Base-by-base conservation (phyloP, 2,113 vertebrate species). In the Puma concolor region DNA sequence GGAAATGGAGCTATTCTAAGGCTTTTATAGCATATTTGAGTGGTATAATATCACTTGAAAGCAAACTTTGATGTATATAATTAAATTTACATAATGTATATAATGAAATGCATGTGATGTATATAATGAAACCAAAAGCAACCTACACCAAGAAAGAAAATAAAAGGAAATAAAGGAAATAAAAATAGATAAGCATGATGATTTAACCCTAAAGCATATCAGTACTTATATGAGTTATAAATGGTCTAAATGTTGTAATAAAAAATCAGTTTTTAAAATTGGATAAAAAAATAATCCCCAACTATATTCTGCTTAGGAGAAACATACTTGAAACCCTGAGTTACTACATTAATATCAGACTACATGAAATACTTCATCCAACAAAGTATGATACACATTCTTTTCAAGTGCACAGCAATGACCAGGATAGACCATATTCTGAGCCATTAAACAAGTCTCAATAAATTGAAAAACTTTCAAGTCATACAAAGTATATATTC, bases 391-490 rank as follows among this genome's bases (percentile, higher is more conserved):
- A 41, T 17, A 83, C 50, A 66, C 50, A 44, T 79, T 90, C 36
- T 92, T 92, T 82, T 66, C 71, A 71, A 64, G 21, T 54, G 29
- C 33, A 63, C 5, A 57, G 57, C 48, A 33, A 83, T 67, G 84
- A 83, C 50, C 33, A 89, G 57, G 25, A 33, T 60, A 86, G 60
- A 19, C n/a, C 21, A 54, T 94, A 71, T 90, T 86, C 52, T 66
- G 7, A 5, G 17, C 67, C 48, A 38, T 76, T 60, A 81, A 88
- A 92, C 67, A 83, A 50, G 7, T 76, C 82, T 74, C 33, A 94
- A 41, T 96, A 79, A 87, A 60, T 92, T 50, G 57, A 83, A 94
- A 88, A 82, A 33, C 36, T 94, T 76, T 83, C 48, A 88, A 36
- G 48, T 88, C 63, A 60, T 83, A 88, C 19, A 29, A 57, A 52